phyloP scores from a whole-genome alignment of 2,797 vertebrate species.

The Kryptolebias ocellatus region DNA sequence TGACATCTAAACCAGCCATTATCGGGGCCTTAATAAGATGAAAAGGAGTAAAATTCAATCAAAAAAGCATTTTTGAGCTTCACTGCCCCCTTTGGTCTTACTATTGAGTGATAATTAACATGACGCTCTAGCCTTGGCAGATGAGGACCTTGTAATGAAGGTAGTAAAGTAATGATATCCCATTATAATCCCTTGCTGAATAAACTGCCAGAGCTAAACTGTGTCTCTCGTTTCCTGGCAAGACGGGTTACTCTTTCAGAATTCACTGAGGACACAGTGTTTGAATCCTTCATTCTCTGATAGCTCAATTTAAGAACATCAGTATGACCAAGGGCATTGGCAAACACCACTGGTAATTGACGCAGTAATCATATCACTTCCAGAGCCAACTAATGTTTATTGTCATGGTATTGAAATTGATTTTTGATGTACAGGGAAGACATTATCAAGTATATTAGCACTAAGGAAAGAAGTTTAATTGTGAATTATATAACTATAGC shows the following conservation, averaged over 20 bases:
- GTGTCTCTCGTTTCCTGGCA: slow-evolving; percentile 16
- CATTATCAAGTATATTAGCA: slow-evolving; percentile 31
- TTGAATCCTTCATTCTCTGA: slow-evolving; percentile 63
- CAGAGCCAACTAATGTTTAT: slow-evolving; percentile 68
- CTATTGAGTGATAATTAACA: slow-evolving; percentile 76
- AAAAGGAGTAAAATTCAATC: slow-evolving; percentile 64
- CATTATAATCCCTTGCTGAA: slow-evolving; percentile 81
- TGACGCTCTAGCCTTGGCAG: slow-evolving; percentile 66
- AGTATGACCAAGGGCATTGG: slow-evolving; percentile 66
- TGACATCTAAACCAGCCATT: slow-evolving; percentile 52
- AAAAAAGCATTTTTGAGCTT: slow-evolving; percentile 65
- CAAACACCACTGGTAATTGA: slow-evolving; percentile 72
- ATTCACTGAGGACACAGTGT: slow-evolving; percentile 49
- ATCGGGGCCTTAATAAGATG: slow-evolving; percentile 71
- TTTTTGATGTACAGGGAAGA: slow-evolving; percentile 63
- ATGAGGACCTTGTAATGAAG: slow-evolving; percentile 81
- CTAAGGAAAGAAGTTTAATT: not conserved
- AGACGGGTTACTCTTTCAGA: slow-evolving; percentile 44
- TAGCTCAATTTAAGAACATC: slow-evolving; percentile 67
- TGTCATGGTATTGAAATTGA: slow-evolving; percentile 58
- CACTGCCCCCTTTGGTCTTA: slow-evolving; percentile 52
- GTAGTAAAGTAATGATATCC: slow-evolving; percentile 80
- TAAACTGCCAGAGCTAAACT: slow-evolving; percentile 51
- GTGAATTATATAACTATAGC: slow-evolving; percentile 9
- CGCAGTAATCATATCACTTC: slow-evolving; percentile 69